Evolutionary conservation across 2,797 vertebrate species (phyloP).

Genomic region (Sebastolobus altivelis): DNA sequence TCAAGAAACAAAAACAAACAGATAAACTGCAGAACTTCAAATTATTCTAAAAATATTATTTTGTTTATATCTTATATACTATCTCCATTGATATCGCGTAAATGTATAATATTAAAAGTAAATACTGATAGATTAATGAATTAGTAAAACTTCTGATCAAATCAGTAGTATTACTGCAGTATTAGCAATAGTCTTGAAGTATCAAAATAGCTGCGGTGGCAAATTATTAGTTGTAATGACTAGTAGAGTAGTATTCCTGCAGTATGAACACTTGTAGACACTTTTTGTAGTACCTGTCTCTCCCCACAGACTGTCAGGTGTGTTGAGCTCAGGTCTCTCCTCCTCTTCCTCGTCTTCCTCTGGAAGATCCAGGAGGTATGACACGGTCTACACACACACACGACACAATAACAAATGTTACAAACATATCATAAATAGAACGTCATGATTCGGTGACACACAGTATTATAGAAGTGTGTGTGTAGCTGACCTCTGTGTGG

Average conservation of each 20-base stretch:
- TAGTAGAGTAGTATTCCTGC: neutral
- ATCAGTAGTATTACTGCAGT: neutral
- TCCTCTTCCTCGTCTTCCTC: slow-evolving; percentile 95
- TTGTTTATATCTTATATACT: neutral
- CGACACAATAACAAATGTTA: neutral
- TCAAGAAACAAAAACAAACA: neutral
- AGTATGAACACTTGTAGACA: neutral
- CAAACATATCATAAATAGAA: neutral
- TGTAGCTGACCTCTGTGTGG: slow-evolving; percentile 88
- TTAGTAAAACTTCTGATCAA: neutral
- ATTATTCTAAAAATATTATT: neutral
- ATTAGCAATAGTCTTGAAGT: neutral
- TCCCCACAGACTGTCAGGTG: slow-evolving; percentile 95
- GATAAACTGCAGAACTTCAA: neutral
- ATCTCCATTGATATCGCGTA: neutral
- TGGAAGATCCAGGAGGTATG: slow-evolving; percentile 94
- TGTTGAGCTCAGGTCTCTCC: slow-evolving; percentile 94
- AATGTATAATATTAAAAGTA: neutral
- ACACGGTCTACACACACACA: slow-evolving; percentile 87
- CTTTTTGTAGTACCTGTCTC: slow-evolving; percentile 90
- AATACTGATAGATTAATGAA: neutral
- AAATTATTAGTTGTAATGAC: neutral
- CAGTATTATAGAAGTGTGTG: neutral
- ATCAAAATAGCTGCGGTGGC: neutral
- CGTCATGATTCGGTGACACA: neutral